Conservation (phyloP, 1,140 invertebrate genomes). For the Helicoverpa zea region DNA sequence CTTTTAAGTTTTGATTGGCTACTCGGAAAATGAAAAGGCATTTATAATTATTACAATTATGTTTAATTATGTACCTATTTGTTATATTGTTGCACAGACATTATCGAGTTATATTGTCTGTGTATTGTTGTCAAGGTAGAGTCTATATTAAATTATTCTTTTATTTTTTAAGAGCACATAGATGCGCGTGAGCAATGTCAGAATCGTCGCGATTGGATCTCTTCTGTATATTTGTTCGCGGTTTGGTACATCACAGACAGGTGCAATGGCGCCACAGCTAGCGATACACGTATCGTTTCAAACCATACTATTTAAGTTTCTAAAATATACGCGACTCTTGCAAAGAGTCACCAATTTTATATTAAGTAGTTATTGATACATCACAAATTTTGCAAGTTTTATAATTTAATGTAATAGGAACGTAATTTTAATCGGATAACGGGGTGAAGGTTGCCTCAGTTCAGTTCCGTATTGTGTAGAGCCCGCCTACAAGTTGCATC, state of each 20-base stretch:
- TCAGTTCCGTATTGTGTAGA: constrained; percentile 23
- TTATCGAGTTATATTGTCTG: constrained; percentile 14
- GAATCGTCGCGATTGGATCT: constrained; percentile 35
- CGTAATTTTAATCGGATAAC: constrained; percentile 38
- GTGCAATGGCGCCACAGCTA: not conserved
- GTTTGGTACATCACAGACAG: constrained; percentile 28
- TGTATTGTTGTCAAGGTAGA: constrained; percentile 64
- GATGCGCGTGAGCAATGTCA: constrained; percentile 43
- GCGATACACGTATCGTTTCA: constrained; percentile 16
- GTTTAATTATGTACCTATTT: constrained; percentile 62
- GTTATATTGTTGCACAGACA: constrained; percentile 57
- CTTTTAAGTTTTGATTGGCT: constrained; percentile 61
- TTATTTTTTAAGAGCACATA: constrained; percentile 57
- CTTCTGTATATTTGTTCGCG: constrained; percentile 31
- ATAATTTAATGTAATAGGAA: constrained; percentile 45
- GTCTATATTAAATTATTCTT: constrained; percentile 74
- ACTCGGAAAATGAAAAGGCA: constrained; percentile 63
- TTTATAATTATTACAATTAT: constrained; percentile 66
- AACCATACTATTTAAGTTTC: constrained; percentile 46
- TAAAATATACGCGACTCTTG: constrained; percentile 46
- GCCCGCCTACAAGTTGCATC: constrained; percentile 6
- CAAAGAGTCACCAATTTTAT: constrained; percentile 31
- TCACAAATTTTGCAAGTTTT: constrained; percentile 46
- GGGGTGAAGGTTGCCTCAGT: constrained; percentile 48
- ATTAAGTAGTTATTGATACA: constrained; percentile 41